Conservation (phyloP, 2,797 vertebrate genomes). For the Eulemur mongoz region DNA sequence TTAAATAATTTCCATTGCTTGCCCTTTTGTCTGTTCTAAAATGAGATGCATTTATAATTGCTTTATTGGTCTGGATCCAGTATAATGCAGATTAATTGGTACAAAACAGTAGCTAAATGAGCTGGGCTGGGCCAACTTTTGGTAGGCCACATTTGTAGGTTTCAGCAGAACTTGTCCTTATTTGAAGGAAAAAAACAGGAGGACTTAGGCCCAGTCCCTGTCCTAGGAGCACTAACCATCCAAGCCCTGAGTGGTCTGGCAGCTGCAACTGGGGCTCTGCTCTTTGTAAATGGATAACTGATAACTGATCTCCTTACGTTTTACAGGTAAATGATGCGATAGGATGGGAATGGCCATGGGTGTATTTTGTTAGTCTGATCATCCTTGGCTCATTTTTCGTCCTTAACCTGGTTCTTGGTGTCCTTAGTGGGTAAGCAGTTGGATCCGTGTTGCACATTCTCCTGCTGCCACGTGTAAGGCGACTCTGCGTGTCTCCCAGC, state of each 20-base stretch:
- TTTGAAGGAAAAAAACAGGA: background rate
- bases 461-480: conserved; percentile 80
- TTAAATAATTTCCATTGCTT: conserved; percentile 57
- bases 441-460: conserved; percentile 83
- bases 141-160: background rate
- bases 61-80: conserved; percentile 62
- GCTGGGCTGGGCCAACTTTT: background rate
- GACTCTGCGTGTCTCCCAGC: conserved; percentile 80
- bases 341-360: conserved; percentile 96
- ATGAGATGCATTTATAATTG: conserved; percentile 69
- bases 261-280: conserved; percentile 87
- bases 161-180: background rate
- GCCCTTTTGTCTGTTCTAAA: conserved; percentile 59
- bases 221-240: background rate
- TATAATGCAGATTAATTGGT: conserved; percentile 53
- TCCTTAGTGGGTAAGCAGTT: conserved; percentile 98
- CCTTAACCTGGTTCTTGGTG: conserved; percentile 99
- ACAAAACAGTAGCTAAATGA: conserved; percentile 36
- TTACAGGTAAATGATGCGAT: conserved; percentile 98
- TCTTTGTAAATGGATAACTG: conserved; percentile 84
- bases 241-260: conserved; percentile 82
- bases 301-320: conserved; percentile 88
- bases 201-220: background rate
- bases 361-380: conserved; percentile 99
- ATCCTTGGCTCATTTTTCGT: conserved; percentile 99